A percentile compares a stretch with the other conserved stretches of the same genome.
Evolutionary conservation across 92 coral and sea anemone species (phyloP).

Genomic region (Chrysogorgia sp.): DNA sequence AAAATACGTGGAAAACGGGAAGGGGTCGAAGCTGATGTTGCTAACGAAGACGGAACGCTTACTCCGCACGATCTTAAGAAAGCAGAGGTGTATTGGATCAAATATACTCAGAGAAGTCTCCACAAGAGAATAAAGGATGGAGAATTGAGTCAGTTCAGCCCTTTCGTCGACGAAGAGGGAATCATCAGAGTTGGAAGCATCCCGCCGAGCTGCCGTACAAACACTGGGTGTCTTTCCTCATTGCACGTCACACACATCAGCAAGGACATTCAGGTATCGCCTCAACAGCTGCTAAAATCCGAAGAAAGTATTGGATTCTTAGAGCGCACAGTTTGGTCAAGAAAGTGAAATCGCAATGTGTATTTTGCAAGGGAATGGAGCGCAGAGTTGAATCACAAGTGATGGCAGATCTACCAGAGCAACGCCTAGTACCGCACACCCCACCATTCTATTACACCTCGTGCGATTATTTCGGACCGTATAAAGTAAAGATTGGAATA

Average conservation of each 20-base stretch:
- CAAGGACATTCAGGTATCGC: constrained; percentile 55
- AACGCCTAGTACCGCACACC: too few relatives aligned
- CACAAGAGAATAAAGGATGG: constrained; percentile 14
- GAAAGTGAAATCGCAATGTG: constrained; percentile 34
- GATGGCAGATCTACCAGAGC: too few relatives aligned
- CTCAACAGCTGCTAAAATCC: constrained; percentile 44
- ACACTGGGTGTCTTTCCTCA: constrained; percentile 21
- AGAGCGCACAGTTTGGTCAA: constrained; percentile 47
- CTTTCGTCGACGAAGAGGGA: constrained; percentile 10
- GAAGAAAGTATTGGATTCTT: constrained; percentile 52
- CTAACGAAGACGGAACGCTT: constrained; percentile 22
- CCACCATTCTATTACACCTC: too few relatives aligned
- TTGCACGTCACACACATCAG: constrained; percentile 23
- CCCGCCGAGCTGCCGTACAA: not conserved
- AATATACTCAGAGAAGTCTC: constrained; percentile 30
- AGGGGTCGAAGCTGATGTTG: not conserved
- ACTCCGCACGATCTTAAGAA: constrained; percentile 29
- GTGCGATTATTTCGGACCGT: too few relatives aligned
- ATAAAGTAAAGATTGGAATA: too few relatives aligned
- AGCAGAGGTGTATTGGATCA: constrained; percentile 28
- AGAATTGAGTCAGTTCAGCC: constrained; percentile 25
- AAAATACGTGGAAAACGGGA: not conserved
- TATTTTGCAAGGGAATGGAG: too few relatives aligned
- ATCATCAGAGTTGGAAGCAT: constrained; percentile 38
- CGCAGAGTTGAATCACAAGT: too few relatives aligned